Evolutionary conservation across 2,797 vertebrate genomes (phyloP).

Genomic region (Oceanodroma leucorhoa): DNA sequence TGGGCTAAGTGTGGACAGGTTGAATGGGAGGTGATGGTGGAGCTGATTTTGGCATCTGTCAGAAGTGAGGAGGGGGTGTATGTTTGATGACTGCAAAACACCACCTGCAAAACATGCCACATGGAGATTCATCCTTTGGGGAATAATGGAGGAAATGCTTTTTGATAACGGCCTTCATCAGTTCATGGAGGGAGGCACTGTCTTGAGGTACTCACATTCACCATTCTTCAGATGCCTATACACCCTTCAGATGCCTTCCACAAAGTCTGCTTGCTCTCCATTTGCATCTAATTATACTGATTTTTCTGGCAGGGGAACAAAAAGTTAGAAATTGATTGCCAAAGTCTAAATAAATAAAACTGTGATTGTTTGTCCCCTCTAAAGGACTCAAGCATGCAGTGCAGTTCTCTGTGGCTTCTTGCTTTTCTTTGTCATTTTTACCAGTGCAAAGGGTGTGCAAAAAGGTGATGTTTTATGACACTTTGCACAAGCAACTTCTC

Average conservation of each 20-base stretch:
- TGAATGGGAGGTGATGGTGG: neutral
- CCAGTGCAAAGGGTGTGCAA: neutral
- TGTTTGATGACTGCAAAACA: neutral
- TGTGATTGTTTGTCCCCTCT: neutral
- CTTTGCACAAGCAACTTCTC: neutral
- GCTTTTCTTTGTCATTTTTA: neutral
- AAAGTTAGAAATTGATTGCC: neutral
- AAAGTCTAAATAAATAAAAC: neutral
- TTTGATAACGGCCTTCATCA: neutral
- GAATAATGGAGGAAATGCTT: neutral
- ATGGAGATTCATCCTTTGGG: neutral
- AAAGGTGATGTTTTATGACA: neutral
- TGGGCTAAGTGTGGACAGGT: neutral
- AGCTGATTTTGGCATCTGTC: neutral
- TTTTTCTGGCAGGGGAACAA: neutral
- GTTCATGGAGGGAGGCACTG: neutral
- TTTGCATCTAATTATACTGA: neutral
- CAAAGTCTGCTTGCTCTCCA: neutral
- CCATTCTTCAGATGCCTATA: neutral
- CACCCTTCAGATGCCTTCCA: neutral
- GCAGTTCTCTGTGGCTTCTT: neutral
- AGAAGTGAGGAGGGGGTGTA: neutral
- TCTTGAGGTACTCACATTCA: accelerated
- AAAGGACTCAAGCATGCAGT: neutral
- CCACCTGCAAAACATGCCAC: neutral